Percentiles rank a stretch among this genome's conserved stretches.
Conservation (phyloP, 37 sponge, comb jelly and placozoan species). For the Oopsacas minuta region DNA sequence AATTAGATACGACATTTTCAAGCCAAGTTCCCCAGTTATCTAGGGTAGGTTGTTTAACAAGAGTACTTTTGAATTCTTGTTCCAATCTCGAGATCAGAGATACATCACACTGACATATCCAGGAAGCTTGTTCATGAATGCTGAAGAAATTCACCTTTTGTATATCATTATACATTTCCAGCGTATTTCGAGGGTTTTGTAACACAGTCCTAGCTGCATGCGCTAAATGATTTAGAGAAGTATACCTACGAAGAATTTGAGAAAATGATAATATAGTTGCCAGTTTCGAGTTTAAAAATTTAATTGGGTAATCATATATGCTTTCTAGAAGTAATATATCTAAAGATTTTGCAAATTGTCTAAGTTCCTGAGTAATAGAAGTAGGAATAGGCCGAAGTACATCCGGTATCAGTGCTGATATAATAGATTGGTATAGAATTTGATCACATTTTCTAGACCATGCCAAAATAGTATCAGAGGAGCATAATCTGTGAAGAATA, state of each 20-base stretch:
- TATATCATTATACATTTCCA: conserved; percentile 86
- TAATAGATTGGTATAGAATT: conserved; percentile 84
- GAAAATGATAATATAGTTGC: conserved; percentile 79
- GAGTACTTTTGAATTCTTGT: conserved; percentile 79
- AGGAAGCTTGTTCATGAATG: conserved; percentile 98
- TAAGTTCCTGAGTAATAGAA: conserved; percentile 82
- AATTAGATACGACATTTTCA: conserved; percentile 61
- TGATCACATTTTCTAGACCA: conserved; percentile 52
- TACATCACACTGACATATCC: conserved; percentile 99
- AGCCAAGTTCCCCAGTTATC: conserved; percentile 95
- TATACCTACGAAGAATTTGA: conserved; percentile 94
- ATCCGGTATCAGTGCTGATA: conserved; percentile 77
- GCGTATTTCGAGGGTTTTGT: conserved; percentile 83
- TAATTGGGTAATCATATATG: conserved; percentile 52
- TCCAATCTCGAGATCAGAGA: conserved; percentile 59
- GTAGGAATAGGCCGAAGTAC: conserved; percentile 92
- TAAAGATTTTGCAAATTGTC: conserved; percentile 95
- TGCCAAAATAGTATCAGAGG: not conserved
- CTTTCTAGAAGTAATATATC: conserved; percentile 59
- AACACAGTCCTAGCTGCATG: conserved; percentile 97
- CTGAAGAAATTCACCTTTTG: conserved; percentile 92
- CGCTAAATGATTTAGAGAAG: conserved; percentile 95
- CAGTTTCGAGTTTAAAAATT: conserved; percentile 62
- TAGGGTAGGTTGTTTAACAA: conserved; percentile 40
- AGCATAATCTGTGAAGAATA: not conserved